Base-by-base conservation (phyloP, 1,140 invertebrate genomes). In the Drosophila equinoxialis region DNA sequence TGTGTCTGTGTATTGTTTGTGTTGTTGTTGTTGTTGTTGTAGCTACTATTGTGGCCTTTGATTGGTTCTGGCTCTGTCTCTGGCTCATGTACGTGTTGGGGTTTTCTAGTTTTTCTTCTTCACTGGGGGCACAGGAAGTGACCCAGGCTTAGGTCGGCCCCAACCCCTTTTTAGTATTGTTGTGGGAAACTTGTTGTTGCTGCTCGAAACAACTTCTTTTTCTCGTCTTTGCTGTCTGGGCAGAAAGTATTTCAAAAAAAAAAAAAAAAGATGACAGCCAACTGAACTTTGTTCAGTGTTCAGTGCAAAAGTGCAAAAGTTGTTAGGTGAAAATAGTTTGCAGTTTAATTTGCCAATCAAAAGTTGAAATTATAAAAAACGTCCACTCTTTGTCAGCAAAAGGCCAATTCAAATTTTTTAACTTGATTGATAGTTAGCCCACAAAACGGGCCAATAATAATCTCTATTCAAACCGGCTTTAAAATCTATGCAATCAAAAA, bases 341-440 rank as follows among this genome's bases (percentile, higher is more conserved):
- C 59, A 60, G 51, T 76, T 76, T 76, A 76, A 77, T 77, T 77
- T 77, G 73, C 74, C 74, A 77, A 77, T 77, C 74, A 77, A 77
- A 77, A 75, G 71, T 75, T 77, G 55, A 77, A 77, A 77, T 75
- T 75, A 76, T 67, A 67, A 66, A 76, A 77, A 70, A 13, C 11
- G 37, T 13, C 17, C 30, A 37, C 57, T 59, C 54, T 57, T 11
- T 59, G 26, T 17, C 35, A 51, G 17, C 57, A 59, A 59, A 59
- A 59, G 57, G 33, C 14, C 33, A 59, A 51, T 59, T 59, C 57
- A 37, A 39, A 59, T 59, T 37, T 59, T 55, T 26, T 11, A 11
- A 59, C 33, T 59, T 37, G 57, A 59, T 59, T 33, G 57, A 37
- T 17, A 14, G 33, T 37, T 33, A 7, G 3, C 42, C 26, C 14